These are phyloP conservation scores for Phengaris alcon DNA, from an alignment of 2,888 invertebrate genomes.

Conservation along the genomic window DNA sequence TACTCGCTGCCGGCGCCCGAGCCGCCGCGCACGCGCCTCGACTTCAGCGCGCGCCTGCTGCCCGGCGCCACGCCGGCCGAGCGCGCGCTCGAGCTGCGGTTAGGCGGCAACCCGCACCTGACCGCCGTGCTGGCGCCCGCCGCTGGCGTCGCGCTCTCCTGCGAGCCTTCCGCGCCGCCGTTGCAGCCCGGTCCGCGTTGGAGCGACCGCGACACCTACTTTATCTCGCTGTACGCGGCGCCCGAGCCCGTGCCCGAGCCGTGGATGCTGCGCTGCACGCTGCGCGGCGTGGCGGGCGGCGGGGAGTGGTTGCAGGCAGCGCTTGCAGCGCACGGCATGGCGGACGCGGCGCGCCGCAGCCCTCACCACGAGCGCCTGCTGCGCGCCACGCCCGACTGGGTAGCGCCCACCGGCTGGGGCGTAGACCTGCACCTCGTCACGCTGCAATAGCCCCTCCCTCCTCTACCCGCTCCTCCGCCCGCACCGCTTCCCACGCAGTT, in stretches of 20 bases:
- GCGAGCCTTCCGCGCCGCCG: conserved; percentile 42
- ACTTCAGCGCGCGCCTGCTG: conserved; percentile 26
- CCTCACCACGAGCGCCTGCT: conserved; percentile 74
- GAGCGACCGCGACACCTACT: conserved; percentile 43
- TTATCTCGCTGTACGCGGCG: conserved; percentile 42
- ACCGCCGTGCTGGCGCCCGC: conserved; percentile 54
- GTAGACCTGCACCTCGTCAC: conserved; percentile 80
- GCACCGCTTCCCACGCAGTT: background rate
- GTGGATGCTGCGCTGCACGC: conserved; percentile 31
- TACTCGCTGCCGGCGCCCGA: conserved; percentile 37
- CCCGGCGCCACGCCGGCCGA: conserved; percentile 56
- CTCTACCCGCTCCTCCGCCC: too few relatives aligned
- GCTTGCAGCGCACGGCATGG: conserved; percentile 76
- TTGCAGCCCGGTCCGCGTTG: conserved; percentile 41
- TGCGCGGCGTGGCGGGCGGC: conserved; percentile 44
- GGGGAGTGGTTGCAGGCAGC: conserved; percentile 71
- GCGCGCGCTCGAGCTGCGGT: conserved; percentile 63
- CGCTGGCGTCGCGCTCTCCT: conserved; percentile 35
- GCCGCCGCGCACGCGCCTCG: conserved; percentile 71
- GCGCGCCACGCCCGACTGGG: conserved; percentile 81
- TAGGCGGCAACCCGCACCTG: conserved; percentile 41
- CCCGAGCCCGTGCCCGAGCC: conserved; percentile 31
- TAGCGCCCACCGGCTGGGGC: conserved; percentile 84
- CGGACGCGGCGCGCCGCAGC: conserved; percentile 77
- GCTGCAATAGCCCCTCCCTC: background rate